Percentiles rank a stretch among this genome's conserved stretches.
Conservation (phyloP, 2,797 vertebrate genomes). For the Geotria australis region DNA sequence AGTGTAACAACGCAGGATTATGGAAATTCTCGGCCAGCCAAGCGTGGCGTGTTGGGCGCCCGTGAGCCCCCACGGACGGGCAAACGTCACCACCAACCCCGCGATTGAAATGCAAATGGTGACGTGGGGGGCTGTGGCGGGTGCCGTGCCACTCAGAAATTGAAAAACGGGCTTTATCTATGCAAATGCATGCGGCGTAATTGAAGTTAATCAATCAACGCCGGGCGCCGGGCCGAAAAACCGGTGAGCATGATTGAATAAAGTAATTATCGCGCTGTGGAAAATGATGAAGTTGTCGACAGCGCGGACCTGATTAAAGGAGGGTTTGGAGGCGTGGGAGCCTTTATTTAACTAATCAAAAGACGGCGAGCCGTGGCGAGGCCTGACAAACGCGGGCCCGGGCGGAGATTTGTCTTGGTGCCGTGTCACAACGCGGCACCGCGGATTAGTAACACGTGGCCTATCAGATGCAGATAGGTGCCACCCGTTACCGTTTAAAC, state of each 20-base stretch:
- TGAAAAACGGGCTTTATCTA: constrained; percentile 99
- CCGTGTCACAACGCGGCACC: neutral
- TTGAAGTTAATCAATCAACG: constrained; percentile 99
- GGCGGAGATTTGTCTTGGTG: neutral
- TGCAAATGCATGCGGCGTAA: constrained; percentile 99
- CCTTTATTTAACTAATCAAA: constrained; percentile 9
- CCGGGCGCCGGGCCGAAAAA: constrained; percentile 95
- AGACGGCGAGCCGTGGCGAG: neutral
- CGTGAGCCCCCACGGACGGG: constrained; percentile 42
- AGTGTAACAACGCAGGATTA: neutral
- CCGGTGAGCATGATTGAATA: constrained; percentile 99
- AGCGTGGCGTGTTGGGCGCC: constrained; percentile 97
- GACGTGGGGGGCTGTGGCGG: constrained; percentile 79
- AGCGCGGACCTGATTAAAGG: constrained; percentile 99
- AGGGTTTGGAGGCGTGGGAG: constrained; percentile 99
- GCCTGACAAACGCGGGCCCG: neutral
- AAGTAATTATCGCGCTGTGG: constrained; percentile 99
- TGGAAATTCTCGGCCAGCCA: constrained; percentile 29
- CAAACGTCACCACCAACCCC: neutral
- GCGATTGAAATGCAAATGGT: constrained; percentile 99
- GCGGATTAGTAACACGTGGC: neutral
- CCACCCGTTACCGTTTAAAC: neutral
- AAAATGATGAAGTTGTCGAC: constrained; percentile 99
- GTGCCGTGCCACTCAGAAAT: constrained; percentile 99
- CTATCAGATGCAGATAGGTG: neutral